phyloP scores from a whole-genome alignment of 2,797 vertebrate species.

The Vespertilio murinus region DNA sequence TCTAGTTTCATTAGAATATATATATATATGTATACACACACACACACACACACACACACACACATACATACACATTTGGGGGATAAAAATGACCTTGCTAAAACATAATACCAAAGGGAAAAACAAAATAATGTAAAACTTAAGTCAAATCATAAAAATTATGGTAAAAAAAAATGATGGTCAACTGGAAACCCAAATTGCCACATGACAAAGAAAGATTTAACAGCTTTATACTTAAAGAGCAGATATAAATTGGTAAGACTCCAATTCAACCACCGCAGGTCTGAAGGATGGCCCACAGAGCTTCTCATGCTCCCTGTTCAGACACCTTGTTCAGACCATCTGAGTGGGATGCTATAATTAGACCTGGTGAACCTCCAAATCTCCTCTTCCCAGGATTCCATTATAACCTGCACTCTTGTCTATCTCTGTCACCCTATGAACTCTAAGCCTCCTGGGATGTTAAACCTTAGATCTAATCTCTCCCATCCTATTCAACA shows the following conservation, averaged over 20 bases:
- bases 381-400: background rate
- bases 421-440: background rate
- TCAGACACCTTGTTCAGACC: background rate
- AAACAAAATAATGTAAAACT: background rate
- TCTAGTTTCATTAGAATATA: background rate
- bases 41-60: too few species aligned
- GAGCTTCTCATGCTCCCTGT: background rate
- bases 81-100: background rate
- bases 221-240: background rate
- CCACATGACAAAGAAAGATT: background rate
- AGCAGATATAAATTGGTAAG: background rate
- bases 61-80: background rate
- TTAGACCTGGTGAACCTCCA: background rate
- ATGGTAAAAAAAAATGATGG: background rate
- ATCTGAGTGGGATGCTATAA: background rate
- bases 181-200: background rate
- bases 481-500: too few species aligned
- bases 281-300: background rate
- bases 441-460: background rate
- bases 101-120: background rate
- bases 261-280: background rate
- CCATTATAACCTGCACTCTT: background rate
- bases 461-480: background rate
- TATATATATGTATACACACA: background rate
- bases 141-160: background rate